Percentiles rank a stretch among this genome's conserved stretches.
Evolutionary conservation across 2,888 invertebrate species (phyloP).

Genomic region (Lymantria dispar): DNA sequence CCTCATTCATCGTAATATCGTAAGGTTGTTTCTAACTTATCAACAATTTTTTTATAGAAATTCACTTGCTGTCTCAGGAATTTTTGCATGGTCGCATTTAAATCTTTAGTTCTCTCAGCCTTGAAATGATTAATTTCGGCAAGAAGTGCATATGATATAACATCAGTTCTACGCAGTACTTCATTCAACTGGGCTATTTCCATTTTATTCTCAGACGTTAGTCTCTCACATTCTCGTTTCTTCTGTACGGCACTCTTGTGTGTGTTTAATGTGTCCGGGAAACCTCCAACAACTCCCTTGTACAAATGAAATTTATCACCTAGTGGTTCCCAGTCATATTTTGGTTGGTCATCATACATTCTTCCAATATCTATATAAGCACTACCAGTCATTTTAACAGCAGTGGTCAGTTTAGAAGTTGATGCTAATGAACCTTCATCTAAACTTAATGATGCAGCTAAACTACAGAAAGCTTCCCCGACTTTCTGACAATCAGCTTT

Average conservation of each 20-base stretch:
- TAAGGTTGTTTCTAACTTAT: slow-evolving; percentile 85
- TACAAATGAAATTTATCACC: slow-evolving; percentile 96
- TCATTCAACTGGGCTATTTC: slow-evolving; percentile 90
- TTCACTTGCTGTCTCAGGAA: slow-evolving; percentile 94
- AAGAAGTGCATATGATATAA: slow-evolving; percentile 95
- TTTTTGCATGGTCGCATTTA: slow-evolving; percentile 92
- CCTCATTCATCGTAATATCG: slow-evolving; percentile 70
- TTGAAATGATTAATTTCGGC: slow-evolving; percentile 98
- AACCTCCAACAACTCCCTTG: slow-evolving; percentile 94
- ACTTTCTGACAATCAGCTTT: slow-evolving; percentile 95
- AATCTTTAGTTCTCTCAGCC: slow-evolving; percentile 91
- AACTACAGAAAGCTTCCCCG: slow-evolving; percentile 91
- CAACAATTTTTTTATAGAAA: slow-evolving; percentile 94
- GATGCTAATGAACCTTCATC: slow-evolving; percentile 86
- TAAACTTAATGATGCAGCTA: slow-evolving; percentile 92
- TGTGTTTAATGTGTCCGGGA: slow-evolving; percentile 94
- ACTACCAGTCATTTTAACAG: slow-evolving; percentile 92
- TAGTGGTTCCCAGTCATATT: slow-evolving; percentile 94
- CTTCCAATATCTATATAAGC: slow-evolving; percentile 95
- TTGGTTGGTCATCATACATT: slow-evolving; percentile 94
- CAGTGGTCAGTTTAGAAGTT: slow-evolving; percentile 87
- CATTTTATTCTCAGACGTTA: slow-evolving; percentile 91
- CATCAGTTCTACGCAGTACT: slow-evolving; percentile 92
- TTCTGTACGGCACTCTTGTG: slow-evolving; percentile 96
- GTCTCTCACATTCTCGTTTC: slow-evolving; percentile 92